Evolutionary conservation across 2,113 vertebrate species (phyloP).

Genomic region (Benitochromis conjunctus): DNA sequence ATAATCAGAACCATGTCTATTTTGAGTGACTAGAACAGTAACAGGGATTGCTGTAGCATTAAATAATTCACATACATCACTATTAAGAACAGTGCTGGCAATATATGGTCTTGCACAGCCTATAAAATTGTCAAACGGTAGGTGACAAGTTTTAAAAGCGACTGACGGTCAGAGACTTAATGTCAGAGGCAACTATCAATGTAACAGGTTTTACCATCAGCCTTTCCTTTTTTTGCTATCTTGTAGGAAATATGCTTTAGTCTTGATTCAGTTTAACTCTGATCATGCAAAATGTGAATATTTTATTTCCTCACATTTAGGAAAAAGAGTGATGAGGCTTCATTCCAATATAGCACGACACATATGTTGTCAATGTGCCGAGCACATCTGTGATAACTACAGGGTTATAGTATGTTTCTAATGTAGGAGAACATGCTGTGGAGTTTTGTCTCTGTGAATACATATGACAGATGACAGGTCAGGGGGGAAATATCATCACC

Average conservation of each 20-base stretch:
- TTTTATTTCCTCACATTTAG: not conserved
- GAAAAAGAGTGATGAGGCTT: not conserved
- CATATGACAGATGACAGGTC: not conserved
- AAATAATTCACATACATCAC: not conserved
- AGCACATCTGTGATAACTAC: not conserved
- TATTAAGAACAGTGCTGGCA: not conserved
- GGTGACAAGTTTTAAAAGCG: not conserved
- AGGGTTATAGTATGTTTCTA: not conserved
- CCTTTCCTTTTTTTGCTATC: not conserved
- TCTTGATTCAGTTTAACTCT: not conserved
- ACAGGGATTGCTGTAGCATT: not conserved
- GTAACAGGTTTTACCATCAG: not conserved
- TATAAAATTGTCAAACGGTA: not conserved
- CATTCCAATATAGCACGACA: not conserved
- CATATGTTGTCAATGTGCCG: not conserved
- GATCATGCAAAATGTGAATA: not conserved
- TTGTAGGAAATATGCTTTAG: not conserved
- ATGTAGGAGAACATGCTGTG: not conserved
- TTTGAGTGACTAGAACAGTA: not conserved
- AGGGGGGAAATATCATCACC: not conserved
- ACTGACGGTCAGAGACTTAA: not conserved
- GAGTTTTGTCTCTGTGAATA: not conserved
- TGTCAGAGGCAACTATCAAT: not conserved
- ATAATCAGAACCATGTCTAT: not conserved
- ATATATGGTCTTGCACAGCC: not conserved